Base-by-base conservation (phyloP, 2,888 invertebrate genomes). In the Adela reaumurella region DNA sequence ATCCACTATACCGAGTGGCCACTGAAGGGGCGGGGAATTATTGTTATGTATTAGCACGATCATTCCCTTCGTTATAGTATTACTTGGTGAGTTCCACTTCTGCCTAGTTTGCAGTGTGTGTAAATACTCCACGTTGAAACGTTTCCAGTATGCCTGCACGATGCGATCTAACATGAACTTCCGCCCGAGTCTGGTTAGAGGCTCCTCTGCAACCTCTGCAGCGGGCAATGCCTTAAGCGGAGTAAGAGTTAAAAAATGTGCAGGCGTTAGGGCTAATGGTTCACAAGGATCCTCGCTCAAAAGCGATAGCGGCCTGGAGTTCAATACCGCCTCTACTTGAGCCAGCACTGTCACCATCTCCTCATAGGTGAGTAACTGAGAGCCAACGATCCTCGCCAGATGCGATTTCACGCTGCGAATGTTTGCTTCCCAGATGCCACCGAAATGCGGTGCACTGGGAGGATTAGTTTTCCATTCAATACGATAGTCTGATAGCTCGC, bases 271-370 rank as follows among this genome's bases (percentile, higher is more conserved):
- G 6, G 44, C 45, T 19, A 47, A 46, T 1, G 49, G 35, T 43
- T 50, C 49, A 2, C 45, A 17, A 2, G 52, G 51, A 16, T 54
- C 53, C 5, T n/a, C 18, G 11, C 44, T 48, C 1, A 51, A 14
- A 4, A 45, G 35, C 17, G 17, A 51, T 6, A 55, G 17, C 4
- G 53, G 55, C 5, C 53, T 20, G 10, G 55, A 55, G 28, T 56
- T 55, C 17, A 55, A 43, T 5, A 53, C 28, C 1, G 49, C 49
- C 24, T 54, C 52, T 5, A 55, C 24, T 78, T 59, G 83, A 83
- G 59, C 46, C 59, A 74, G 18, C 68, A 82, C 60, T 83, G 86
- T 0, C 76, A 74, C 28, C n/a, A 42, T 5, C n/a, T 42, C 42
- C 14, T 42, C 42, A 17, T 8, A 42, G 16, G 42, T 42, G 6